Evolutionary conservation across 2,888 invertebrate genomes (phyloP).

Genomic region (Colletes collaris): DNA sequence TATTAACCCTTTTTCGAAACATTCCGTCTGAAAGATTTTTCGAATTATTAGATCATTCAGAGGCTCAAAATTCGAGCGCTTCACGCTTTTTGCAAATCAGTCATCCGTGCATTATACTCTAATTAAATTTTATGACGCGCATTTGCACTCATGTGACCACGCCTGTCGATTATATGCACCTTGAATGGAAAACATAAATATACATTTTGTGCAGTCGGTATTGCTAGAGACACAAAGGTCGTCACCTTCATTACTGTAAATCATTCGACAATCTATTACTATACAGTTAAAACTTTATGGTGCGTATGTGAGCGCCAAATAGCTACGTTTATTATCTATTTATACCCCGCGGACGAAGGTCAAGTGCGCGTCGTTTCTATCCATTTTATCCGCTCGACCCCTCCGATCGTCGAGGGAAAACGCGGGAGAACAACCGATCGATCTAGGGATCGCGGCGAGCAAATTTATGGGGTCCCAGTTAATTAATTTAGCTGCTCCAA

Average conservation of each 20-base stretch:
- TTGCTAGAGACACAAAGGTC: neutral
- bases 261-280: constrained; percentile 32
- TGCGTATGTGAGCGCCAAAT: constrained; percentile 1
- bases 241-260: constrained; percentile 24
- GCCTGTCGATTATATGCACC: neutral
- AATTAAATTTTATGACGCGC: neutral
- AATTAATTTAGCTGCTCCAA: too few species aligned
- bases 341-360: constrained; percentile 1
- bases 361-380: constrained; percentile 15
- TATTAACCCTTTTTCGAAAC: too few species aligned
- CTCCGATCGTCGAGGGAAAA: neutral
- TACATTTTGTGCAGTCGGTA: neutral
- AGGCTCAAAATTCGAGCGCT: neutral
- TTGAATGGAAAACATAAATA: neutral
- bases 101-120: neutral
- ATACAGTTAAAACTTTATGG: constrained; percentile 11
- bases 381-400: constrained; percentile 3
- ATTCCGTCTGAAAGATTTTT: too few species aligned
- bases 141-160: neutral
- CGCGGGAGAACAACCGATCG: constrained; percentile 7
- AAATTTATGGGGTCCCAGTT: too few species aligned
- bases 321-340: constrained; percentile 27
- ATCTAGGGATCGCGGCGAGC: neutral
- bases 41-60: too few species aligned
- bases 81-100: constrained; percentile 9